These are phyloP conservation scores for Cinclus mexicanus DNA, from an alignment of 2,113 vertebrate species.

Conservation along the genomic window DNA sequence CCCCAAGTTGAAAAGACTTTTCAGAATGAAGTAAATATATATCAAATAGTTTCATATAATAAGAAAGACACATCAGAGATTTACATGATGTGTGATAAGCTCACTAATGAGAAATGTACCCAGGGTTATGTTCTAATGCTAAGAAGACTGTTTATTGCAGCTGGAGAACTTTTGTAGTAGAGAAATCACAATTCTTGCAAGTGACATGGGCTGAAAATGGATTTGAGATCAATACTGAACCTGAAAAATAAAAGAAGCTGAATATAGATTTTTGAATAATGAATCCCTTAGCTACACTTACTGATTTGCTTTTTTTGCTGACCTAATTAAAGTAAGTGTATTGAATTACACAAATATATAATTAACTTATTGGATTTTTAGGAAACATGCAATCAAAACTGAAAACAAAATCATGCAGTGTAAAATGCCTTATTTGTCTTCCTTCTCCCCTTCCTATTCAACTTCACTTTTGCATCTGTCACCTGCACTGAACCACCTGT, in stretches of 20 bases:
- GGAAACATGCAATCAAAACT: neutral
- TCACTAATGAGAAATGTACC: neutral
- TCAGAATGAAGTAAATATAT: neutral
- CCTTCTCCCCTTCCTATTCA: neutral
- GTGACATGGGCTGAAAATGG: neutral
- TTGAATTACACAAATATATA: neutral
- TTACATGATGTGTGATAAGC: neutral
- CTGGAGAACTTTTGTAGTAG: neutral
- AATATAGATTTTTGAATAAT: neutral
- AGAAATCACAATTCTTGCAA: neutral
- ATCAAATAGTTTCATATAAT: neutral
- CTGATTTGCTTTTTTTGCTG: neutral
- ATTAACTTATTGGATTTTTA: neutral
- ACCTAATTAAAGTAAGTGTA: neutral
- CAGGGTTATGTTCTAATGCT: neutral
- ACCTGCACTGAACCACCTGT: neutral
- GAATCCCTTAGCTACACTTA: neutral
- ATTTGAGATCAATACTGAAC: neutral
- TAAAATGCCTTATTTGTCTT: neutral
- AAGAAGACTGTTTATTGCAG: neutral
- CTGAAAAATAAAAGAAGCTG: neutral
- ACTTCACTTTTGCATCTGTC: neutral
- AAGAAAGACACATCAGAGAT: neutral
- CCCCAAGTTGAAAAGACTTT: neutral
- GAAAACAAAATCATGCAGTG: neutral